Percentiles rank a stretch among this genome's conserved stretches.
Conservation (phyloP, 2,888 invertebrate genomes). For the Dermolepida albohirtum region DNA sequence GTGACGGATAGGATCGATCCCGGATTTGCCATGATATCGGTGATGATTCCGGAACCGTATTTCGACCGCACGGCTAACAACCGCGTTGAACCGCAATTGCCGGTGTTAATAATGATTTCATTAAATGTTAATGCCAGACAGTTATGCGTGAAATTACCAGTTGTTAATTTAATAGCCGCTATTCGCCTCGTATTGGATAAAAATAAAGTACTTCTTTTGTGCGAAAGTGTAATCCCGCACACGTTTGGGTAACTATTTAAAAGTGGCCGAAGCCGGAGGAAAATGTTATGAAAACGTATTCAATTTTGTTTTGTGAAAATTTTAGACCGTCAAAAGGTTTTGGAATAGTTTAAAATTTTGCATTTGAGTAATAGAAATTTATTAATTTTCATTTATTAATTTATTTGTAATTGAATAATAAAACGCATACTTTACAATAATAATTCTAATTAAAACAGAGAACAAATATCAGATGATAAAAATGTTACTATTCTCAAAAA, state of each 20-base stretch:
- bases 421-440: too few species aligned
- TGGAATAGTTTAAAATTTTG: too few species aligned
- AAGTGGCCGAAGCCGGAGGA: too few species aligned
- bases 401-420: too few species aligned
- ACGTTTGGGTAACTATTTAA: neutral
- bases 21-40: constrained; percentile 40
- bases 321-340: too few species aligned
- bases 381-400: too few species aligned
- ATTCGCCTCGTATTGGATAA: constrained; percentile 26
- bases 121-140: constrained; percentile 41
- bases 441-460: too few species aligned
- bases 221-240: neutral
- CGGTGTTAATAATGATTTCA: constrained; percentile 40
- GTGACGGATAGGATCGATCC: constrained; percentile 37
- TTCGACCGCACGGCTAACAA: constrained; percentile 36
- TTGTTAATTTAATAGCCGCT: constrained; percentile 40
- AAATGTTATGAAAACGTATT: too few species aligned
- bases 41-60: constrained; percentile 37
- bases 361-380: too few species aligned
- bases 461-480: too few species aligned
- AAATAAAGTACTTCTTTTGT: constrained; percentile 3
- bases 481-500: too few species aligned
- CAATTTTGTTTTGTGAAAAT: too few species aligned
- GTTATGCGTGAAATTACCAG: constrained; percentile 40
- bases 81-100: constrained; percentile 41